These are phyloP conservation scores for Drosophila baimaii DNA, from an alignment of 1,140 invertebrate species.

Conservation along the genomic window DNA sequence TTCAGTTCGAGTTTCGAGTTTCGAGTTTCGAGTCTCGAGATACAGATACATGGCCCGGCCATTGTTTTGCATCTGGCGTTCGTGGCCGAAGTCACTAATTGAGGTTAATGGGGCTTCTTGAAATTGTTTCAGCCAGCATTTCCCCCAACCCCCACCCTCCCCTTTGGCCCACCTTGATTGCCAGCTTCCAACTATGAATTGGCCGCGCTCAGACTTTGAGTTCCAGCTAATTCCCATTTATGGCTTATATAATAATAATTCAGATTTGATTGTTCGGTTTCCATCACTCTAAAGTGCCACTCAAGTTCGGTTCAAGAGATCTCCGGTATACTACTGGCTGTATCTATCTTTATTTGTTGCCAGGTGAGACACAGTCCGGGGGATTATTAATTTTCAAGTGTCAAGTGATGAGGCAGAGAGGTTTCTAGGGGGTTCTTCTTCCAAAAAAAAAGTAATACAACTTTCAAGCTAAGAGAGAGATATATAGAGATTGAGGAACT, in stretches of 20 bases:
- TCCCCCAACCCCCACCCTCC: no score
- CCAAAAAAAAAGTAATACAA: neutral
- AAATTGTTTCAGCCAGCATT: slow-evolving; percentile 62
- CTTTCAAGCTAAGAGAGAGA: neutral
- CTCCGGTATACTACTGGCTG: no score
- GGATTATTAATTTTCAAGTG: slow-evolving; percentile 30
- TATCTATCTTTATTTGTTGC: slow-evolving; percentile 10
- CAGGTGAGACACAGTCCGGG: slow-evolving; percentile 1
- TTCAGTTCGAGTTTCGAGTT: slow-evolving; percentile 26
- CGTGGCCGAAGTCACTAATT: slow-evolving; percentile 79
- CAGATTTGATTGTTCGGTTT: slow-evolving; percentile 51
- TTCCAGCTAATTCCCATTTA: slow-evolving; percentile 39
- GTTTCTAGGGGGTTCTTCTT: no score
- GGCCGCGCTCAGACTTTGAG: slow-evolving; percentile 45
- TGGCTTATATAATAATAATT: slow-evolving; percentile 44
- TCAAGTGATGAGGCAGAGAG: no score
- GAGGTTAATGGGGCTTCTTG: slow-evolving; percentile 82
- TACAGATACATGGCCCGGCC: slow-evolving; percentile 19
- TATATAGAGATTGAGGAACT: no score
- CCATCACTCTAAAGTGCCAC: slow-evolving; percentile 38
- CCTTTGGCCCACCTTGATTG: slow-evolving; percentile 34
- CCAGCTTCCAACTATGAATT: slow-evolving; percentile 34
- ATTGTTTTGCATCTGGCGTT: slow-evolving; percentile 42
- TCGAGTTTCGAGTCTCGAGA: slow-evolving; percentile 6
- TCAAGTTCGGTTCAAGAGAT: slow-evolving; percentile 14